Evolutionary conservation across 2,113 vertebrate species (phyloP), one percentile per base, ranked within the genome.

Genomic region (Balaeniceps rex): DNA sequence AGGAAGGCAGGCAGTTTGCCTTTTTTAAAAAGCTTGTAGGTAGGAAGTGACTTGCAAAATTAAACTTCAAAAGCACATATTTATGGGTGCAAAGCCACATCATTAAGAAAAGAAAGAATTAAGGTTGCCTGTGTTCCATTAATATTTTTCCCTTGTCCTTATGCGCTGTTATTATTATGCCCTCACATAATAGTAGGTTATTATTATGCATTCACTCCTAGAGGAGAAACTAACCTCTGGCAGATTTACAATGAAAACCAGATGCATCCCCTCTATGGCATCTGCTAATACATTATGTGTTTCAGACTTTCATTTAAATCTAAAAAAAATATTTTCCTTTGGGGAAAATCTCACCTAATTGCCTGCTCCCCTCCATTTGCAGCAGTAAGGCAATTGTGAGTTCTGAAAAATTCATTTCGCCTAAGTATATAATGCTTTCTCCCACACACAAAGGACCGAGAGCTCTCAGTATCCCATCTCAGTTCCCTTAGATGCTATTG

Each of bases 191-290:
- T 58, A 28, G n/a, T 44, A 3, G 44, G 91, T 94, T 94, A 84
- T 91, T 96, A 87, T 75, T 75, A 54, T 24, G 46, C 40, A 54
- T 78, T 77, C 60, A 65, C 83, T 94, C 66, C 66, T 60, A 36
- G 83, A 95, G 55, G 60, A 92, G 93, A 89, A 95, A 79, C 81
- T 60, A 79, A 91, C 84, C 94, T 61, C 89, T 65, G 87, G 93
- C 91, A 93, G 87, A 60, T 60, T 87, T 61, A 83, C 74, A 96
- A 72, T 91, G 94, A 79, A 85, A 96, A 87, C 87, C 93, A 97
- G 94, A 93, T 96, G 93, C 81, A 95, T 61, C 84, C 77, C 34
- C 65, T 76, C 91, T 31, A 11, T 34, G 80, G 78, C 93, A 94
- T 93, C 89, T 93, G 87, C 87, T 87, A 38, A 91, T 63, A 60